A percentile compares a stretch with the other conserved stretches of the same genome.
Conservation (phyloP, 2,113 vertebrate species). For the Aegithalos caudatus region DNA sequence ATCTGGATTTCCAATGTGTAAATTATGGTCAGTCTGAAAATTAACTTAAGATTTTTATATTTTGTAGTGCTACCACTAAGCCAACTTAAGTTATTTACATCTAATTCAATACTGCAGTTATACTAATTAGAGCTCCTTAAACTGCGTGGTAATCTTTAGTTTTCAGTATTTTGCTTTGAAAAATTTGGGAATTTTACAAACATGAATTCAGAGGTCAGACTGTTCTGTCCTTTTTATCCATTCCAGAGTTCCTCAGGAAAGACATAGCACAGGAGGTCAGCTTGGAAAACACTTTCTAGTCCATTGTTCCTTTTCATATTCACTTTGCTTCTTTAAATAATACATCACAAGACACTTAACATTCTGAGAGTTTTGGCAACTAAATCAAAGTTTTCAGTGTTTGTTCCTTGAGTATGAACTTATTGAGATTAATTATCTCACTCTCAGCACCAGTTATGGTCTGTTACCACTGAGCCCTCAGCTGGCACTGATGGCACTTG, state of each 20-base stretch:
- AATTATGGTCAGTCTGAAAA: background rate
- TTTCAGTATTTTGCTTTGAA: slow-evolving; percentile 26
- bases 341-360: background rate
- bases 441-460: background rate
- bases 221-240: background rate
- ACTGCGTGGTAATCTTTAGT: background rate
- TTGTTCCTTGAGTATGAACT: slow-evolving; percentile 3
- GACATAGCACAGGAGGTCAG: background rate
- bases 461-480: background rate
- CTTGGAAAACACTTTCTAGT: background rate
- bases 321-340: slow-evolving; percentile 29
- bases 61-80: background rate
- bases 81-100: background rate
- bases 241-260: background rate
- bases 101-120: background rate
- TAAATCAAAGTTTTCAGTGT: background rate
- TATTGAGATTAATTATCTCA: slow-evolving; percentile 28
- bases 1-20: background rate
- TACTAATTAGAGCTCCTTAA: slow-evolving; percentile 24
- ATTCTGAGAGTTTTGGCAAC: slow-evolving; percentile 21
- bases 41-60: background rate
- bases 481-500: background rate
- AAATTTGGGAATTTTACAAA: slow-evolving; percentile 21
- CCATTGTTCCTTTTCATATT: background rate
- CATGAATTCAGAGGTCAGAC: background rate